Evolutionary conservation across 2,113 vertebrate species (phyloP).

Genomic region (Agelaius phoeniceus): DNA sequence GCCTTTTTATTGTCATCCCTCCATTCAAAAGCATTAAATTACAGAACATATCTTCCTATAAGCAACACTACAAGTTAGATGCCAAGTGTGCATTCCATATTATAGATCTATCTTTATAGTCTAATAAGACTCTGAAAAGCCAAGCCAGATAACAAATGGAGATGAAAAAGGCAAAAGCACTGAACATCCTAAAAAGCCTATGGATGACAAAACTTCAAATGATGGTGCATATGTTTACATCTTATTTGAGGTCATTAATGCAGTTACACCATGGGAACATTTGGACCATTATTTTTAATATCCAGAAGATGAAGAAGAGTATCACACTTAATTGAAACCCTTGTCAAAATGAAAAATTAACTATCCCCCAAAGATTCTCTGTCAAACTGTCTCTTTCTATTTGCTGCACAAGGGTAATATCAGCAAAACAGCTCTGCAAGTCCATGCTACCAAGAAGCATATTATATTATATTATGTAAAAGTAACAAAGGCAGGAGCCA

Average conservation of each 20-base stretch:
- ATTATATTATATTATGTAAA: conserved; percentile 29
- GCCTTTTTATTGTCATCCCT: not conserved
- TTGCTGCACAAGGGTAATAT: conserved; percentile 11
- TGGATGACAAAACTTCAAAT: not conserved
- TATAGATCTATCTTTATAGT: not conserved
- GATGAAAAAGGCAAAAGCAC: not conserved
- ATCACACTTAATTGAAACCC: conserved; percentile 58
- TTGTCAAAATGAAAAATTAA: conserved; percentile 60
- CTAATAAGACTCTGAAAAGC: not conserved
- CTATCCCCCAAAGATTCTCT: conserved; percentile 57
- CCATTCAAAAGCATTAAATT: not conserved
- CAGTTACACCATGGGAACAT: conserved; percentile 5
- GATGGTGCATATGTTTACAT: not conserved
- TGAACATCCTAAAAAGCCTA: not conserved
- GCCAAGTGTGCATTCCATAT: not conserved
- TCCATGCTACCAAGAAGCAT: not conserved
- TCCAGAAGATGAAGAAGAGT: conserved; percentile 25
- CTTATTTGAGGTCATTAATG: conserved; percentile 1
- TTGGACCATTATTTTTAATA: conserved; percentile 32
- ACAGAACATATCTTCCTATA: not conserved
- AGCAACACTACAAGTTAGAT: not conserved
- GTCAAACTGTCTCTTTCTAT: conserved; percentile 62
- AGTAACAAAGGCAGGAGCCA: not conserved
- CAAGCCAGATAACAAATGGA: not conserved
- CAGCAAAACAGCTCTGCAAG: conserved; percentile 24